Conservation (phyloP, 23 tunicate genomes). For the Styela plicata region DNA sequence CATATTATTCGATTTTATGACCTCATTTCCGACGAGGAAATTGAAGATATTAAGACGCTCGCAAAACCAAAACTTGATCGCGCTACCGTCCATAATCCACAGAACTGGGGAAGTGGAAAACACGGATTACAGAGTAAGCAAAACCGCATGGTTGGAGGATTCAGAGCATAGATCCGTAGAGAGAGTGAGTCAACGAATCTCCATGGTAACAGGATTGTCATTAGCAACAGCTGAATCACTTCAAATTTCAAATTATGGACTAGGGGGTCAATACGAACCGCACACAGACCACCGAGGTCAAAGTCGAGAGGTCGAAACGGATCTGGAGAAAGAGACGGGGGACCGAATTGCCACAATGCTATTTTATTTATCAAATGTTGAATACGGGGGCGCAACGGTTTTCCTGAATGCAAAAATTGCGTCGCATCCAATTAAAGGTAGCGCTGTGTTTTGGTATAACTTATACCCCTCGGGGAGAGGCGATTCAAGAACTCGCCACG, state of each 20-base stretch:
- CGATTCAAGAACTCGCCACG: conserved; percentile 82
- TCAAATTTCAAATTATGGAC: conserved; percentile 96
- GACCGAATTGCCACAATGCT: conserved; percentile 89
- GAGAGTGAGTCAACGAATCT: conserved; percentile 54
- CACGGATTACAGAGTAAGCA: conserved; percentile 88
- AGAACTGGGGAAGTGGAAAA: conserved; percentile 68
- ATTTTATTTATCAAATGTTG: conserved; percentile 77
- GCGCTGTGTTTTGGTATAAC: conserved; percentile 99
- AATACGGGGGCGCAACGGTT: conserved; percentile 82
- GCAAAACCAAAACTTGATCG: conserved; percentile 77
- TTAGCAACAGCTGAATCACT: conserved; percentile 81
- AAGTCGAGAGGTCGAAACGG: conserved; percentile 34
- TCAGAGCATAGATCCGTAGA: conserved; percentile 30
- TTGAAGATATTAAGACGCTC: conserved; percentile 45
- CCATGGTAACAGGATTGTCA: conserved; percentile 63
- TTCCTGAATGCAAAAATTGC: conserved; percentile 74
- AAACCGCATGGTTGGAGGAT: conserved; percentile 92
- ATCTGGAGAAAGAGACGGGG: conserved; percentile 54
- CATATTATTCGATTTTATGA: conserved; percentile 87
- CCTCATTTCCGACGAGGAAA: conserved; percentile 59
- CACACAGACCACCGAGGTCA: conserved; percentile 83
- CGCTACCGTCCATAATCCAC: conserved; percentile 93
- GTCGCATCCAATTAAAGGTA: conserved; percentile 67
- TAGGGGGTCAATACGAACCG: conserved; percentile 99
- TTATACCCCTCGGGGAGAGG: conserved; percentile 79